Conservation (phyloP, 2,113 vertebrate genomes). For the Desmodus rotundus region DNA sequence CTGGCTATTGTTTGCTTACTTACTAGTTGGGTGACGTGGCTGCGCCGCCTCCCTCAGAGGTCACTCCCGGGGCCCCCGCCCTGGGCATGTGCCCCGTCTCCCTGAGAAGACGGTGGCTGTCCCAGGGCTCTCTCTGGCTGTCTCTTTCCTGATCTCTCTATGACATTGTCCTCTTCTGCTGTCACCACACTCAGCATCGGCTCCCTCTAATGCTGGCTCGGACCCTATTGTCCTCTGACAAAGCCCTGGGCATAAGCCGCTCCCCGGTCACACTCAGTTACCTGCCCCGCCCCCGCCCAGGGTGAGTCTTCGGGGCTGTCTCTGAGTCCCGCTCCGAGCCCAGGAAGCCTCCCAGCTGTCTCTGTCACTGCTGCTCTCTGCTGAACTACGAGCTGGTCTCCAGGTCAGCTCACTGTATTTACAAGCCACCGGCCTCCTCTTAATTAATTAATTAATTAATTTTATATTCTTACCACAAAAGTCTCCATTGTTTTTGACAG, state of each 20-base stretch:
- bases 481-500: neutral
- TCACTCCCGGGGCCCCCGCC: neutral
- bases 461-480: neutral
- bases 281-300: neutral
- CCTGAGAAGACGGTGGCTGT: neutral
- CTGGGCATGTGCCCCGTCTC: neutral
- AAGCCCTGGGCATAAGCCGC: neutral
- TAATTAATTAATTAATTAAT: no score
- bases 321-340: neutral
- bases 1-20: neutral
- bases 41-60: no score
- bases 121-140: neutral
- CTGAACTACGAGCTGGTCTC: neutral
- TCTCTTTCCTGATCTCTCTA: neutral
- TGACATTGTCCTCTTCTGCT: neutral
- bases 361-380: neutral
- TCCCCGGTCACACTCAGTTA: constrained; percentile 8
- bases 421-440: neutral
- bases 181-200: neutral
- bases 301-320: neutral
- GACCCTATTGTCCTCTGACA: constrained; percentile 10
- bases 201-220: neutral
- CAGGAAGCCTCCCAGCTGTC: neutral
- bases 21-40: neutral
- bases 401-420: neutral